A percentile compares a stretch with the other conserved stretches of the same genome.
Conservation (phyloP, 2,888 invertebrate species). For the Melieria crassipennis region DNA sequence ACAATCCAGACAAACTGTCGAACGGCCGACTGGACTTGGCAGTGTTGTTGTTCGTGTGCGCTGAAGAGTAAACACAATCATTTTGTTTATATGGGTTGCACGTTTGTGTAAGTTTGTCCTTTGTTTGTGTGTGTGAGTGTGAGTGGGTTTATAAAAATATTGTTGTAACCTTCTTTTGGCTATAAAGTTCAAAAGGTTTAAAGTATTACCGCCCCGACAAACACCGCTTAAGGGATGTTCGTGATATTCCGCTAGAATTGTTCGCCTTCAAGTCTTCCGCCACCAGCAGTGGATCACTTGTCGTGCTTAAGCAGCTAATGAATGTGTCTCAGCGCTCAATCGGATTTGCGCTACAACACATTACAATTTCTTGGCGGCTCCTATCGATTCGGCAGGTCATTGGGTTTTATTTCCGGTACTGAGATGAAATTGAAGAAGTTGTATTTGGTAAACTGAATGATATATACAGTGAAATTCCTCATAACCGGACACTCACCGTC, state of each 20-base stretch:
- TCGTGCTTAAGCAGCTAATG: conserved; percentile 34
- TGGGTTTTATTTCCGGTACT: too few relatives aligned
- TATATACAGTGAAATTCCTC: too few relatives aligned
- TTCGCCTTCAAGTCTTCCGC: not conserved
- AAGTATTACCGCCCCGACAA: conserved; percentile 62
- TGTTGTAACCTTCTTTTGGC: conserved; percentile 59
- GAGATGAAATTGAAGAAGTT: too few relatives aligned
- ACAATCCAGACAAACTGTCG: conserved; percentile 8
- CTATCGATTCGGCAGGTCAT: too few relatives aligned
- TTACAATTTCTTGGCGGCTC: too few relatives aligned
- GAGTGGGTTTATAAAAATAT: conserved; percentile 28
- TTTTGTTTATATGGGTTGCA: not conserved
- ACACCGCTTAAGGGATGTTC: conserved; percentile 65
- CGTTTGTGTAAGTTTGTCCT: not conserved
- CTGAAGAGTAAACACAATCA: not conserved
- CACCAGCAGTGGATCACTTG: not conserved
- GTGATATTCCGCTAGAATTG: not conserved
- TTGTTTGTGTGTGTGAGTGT: conserved; percentile 19
- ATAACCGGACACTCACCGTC: too few relatives aligned
- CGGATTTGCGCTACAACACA: conserved; percentile 19
- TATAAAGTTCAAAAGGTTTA: conserved; percentile 64
- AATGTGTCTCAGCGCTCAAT: conserved; percentile 27
- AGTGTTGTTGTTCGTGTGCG: not conserved
- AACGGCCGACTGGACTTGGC: conserved; percentile 16
- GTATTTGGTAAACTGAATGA: too few relatives aligned